Conservation (phyloP, 2,888 invertebrate genomes). For the Macropis europaea region DNA sequence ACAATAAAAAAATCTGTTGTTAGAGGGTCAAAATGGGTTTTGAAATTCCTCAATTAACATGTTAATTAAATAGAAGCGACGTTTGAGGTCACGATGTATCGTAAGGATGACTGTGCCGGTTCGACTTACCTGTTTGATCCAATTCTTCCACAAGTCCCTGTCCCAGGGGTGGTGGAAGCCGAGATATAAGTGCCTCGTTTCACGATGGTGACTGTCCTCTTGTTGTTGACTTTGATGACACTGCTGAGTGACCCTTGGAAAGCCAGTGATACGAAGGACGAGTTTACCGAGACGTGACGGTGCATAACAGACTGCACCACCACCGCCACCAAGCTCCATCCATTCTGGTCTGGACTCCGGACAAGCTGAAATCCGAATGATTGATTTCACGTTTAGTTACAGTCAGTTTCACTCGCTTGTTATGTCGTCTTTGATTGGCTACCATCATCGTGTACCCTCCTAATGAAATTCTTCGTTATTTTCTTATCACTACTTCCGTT, state of each 20-base stretch:
- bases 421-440: too few relatives aligned
- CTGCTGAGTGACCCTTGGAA: constrained; percentile 72
- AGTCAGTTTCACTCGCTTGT: neutral
- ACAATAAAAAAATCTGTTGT: too few relatives aligned
- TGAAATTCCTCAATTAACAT: too few relatives aligned
- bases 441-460: too few relatives aligned
- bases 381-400: constrained; percentile 31
- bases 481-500: too few relatives aligned
- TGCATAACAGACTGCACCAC: constrained; percentile 76
- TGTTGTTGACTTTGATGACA: constrained; percentile 59
- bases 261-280: constrained; percentile 79
- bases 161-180: constrained; percentile 86
- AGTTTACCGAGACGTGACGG: constrained; percentile 78
- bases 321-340: constrained; percentile 75
- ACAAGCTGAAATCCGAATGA: constrained; percentile 66
- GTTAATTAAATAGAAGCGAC: neutral
- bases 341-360: constrained; percentile 75
- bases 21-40: too few relatives aligned
- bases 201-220: constrained; percentile 65
- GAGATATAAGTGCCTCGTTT: constrained; percentile 83
- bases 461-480: too few relatives aligned
- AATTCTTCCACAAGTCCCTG: constrained; percentile 84
- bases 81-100: neutral
- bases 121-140: constrained; percentile 83
- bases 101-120: neutral